Evolutionary conservation across 2,797 vertebrate species (phyloP).

Genomic region (Sitta carolinensis): DNA sequence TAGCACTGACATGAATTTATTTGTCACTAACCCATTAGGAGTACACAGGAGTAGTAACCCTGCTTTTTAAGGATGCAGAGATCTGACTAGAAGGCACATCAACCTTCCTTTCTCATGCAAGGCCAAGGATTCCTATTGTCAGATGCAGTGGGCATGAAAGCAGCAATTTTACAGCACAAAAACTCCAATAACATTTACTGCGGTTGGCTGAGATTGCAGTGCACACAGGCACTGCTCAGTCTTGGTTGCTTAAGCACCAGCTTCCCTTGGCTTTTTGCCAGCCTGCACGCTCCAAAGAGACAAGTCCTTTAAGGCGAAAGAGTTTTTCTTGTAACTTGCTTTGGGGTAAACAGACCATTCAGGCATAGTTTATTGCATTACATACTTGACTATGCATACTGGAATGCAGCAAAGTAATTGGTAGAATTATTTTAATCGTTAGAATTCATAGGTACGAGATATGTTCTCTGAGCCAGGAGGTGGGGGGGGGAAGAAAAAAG

Average conservation of each 20-base stretch:
- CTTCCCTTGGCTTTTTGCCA: slow-evolving; percentile 80
- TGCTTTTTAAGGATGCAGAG: slow-evolving; percentile 64
- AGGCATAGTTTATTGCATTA: slow-evolving; percentile 78
- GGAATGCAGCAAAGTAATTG: slow-evolving; percentile 72
- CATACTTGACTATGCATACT: slow-evolving; percentile 73
- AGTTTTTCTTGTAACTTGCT: slow-evolving; percentile 76
- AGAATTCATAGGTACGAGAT: slow-evolving; percentile 63
- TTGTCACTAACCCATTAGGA: slow-evolving; percentile 71
- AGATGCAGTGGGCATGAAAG: slow-evolving; percentile 87
- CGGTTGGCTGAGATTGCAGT: slow-evolving; percentile 77
- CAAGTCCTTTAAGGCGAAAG: slow-evolving; percentile 77
- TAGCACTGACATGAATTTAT: slow-evolving; percentile 58
- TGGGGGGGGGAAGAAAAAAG: background rate
- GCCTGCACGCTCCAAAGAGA: slow-evolving; percentile 73
- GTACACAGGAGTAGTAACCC: slow-evolving; percentile 40
- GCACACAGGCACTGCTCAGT: slow-evolving; percentile 77
- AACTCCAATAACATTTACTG: slow-evolving; percentile 84
- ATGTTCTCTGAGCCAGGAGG: slow-evolving; percentile 2
- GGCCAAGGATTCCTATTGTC: slow-evolving; percentile 81
- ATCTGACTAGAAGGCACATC: slow-evolving; percentile 73
- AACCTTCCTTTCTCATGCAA: slow-evolving; percentile 59
- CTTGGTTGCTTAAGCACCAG: slow-evolving; percentile 81
- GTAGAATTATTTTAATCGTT: slow-evolving; percentile 71
- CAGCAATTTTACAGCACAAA: slow-evolving; percentile 87
- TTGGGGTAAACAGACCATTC: slow-evolving; percentile 78